A percentile compares a stretch with the other conserved stretches of the same genome.
Conservation (phyloP, 1,140 invertebrate species). For the Meloidogyne hapla region DNA sequence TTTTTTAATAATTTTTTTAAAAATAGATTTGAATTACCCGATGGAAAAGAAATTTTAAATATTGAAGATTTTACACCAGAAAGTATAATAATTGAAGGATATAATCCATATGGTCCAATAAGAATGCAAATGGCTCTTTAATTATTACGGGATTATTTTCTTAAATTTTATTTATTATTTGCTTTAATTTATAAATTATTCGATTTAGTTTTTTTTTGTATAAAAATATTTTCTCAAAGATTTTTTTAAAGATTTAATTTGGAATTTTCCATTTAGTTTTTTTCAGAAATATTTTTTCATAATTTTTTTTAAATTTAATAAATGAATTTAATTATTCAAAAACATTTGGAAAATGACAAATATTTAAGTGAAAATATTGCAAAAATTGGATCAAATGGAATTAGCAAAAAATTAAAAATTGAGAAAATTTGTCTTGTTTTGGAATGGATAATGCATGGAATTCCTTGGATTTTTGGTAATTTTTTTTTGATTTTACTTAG, state of each 20-base stretch:
- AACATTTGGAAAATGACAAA: background rate
- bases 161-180: background rate
- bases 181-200: too few species aligned
- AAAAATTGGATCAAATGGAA: background rate
- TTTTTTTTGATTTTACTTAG: too few species aligned
- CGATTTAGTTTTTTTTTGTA: too few species aligned
- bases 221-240: too few species aligned
- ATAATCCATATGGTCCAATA: slow-evolving; percentile 86
- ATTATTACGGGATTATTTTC: too few species aligned
- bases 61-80: slow-evolving; percentile 81
- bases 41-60: slow-evolving; percentile 65
- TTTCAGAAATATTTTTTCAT: background rate
- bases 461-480: background rate
- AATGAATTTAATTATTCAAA: background rate
- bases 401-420: background rate
- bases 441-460: background rate
- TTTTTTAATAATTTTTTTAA: too few species aligned
- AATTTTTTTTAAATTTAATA: background rate
- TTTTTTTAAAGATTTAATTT: background rate
- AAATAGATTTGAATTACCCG: slow-evolving; percentile 68
- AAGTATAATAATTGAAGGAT: slow-evolving; percentile 83
- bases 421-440: background rate
- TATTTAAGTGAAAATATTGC: background rate
- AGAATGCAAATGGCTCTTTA: slow-evolving; percentile 94
- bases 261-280: background rate